Conservation (phyloP, 2,797 vertebrate genomes). For the Sebastes taczanowskii region DNA sequence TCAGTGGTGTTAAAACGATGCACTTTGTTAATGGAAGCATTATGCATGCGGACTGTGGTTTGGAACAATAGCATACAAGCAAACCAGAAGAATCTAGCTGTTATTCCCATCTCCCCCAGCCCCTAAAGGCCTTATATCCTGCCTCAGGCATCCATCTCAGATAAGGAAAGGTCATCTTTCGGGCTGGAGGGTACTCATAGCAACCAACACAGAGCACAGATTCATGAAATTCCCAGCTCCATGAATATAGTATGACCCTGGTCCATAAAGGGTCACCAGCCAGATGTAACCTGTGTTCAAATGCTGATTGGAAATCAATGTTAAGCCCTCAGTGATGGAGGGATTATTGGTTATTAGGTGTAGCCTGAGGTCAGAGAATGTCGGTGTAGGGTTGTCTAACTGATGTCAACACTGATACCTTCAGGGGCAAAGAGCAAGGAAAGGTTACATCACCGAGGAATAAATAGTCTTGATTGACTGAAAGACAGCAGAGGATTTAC, state of each 20-base stretch:
- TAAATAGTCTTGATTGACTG: constrained; percentile 7
- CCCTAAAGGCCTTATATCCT: background rate
- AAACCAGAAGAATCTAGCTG: background rate
- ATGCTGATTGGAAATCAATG: constrained; percentile 39
- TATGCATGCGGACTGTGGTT: background rate
- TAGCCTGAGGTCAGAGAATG: background rate
- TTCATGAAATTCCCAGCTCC: constrained; percentile 23
- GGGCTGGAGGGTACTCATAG: background rate
- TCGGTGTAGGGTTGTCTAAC: background rate
- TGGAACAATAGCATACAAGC: background rate
- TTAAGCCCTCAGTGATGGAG: background rate
- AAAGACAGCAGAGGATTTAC: background rate
- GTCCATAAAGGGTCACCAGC: constrained; percentile 3
- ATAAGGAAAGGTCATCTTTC: constrained; percentile 24
- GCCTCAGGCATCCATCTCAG: constrained; percentile 6
- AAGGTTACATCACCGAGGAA: background rate
- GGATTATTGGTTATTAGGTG: constrained; percentile 34
- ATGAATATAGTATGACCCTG: background rate
- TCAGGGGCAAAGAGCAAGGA: constrained; percentile 8
- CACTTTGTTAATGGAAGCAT: background rate
- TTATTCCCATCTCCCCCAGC: background rate
- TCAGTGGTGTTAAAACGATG: background rate
- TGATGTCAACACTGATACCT: constrained; percentile 12
- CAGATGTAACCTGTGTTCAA: constrained; percentile 13
- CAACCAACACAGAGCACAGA: constrained; percentile 20